A percentile compares a stretch with the other conserved stretches of the same genome.
Evolutionary conservation across 2,797 vertebrate species (phyloP).

Genomic region (Tiaroga cobitis): DNA sequence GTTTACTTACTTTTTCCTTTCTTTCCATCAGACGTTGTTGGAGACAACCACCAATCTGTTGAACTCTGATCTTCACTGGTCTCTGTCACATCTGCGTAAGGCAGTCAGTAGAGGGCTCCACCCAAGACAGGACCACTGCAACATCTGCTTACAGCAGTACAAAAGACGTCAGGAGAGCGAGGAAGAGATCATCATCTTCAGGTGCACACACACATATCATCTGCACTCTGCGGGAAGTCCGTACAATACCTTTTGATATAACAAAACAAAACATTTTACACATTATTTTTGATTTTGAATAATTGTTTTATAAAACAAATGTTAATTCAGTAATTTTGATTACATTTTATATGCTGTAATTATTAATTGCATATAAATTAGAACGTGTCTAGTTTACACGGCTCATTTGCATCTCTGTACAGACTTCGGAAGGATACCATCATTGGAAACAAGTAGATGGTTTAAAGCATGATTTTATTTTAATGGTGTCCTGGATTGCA

Average conservation of each 20-base stretch:
- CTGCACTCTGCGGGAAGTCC: neutral
- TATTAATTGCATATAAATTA: neutral
- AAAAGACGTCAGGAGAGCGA: slow-evolving; percentile 87
- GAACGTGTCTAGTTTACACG: neutral
- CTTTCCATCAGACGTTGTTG: slow-evolving; percentile 84
- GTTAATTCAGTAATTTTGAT: neutral
- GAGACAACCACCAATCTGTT: slow-evolving; percentile 95
- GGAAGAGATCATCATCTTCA: slow-evolving; percentile 94
- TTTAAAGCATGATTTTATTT: neutral
- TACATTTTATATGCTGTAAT: neutral
- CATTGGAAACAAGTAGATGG: neutral
- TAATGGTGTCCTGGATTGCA: neutral
- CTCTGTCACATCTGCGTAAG: slow-evolving; percentile 89
- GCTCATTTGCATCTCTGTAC: neutral
- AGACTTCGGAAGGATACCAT: neutral
- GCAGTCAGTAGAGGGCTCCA: slow-evolving; percentile 90
- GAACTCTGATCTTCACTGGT: slow-evolving; percentile 98
- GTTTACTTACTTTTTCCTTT: neutral
- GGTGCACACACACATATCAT: slow-evolving; percentile 73
- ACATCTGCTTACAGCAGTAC: slow-evolving; percentile 94
- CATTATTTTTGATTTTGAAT: neutral
- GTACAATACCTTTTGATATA: neutral
- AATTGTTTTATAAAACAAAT: neutral
- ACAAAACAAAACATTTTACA: neutral
- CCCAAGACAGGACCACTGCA: slow-evolving; percentile 93